Conservation (phyloP, 1,140 invertebrate genomes). For the Drosophila persimilis region DNA sequence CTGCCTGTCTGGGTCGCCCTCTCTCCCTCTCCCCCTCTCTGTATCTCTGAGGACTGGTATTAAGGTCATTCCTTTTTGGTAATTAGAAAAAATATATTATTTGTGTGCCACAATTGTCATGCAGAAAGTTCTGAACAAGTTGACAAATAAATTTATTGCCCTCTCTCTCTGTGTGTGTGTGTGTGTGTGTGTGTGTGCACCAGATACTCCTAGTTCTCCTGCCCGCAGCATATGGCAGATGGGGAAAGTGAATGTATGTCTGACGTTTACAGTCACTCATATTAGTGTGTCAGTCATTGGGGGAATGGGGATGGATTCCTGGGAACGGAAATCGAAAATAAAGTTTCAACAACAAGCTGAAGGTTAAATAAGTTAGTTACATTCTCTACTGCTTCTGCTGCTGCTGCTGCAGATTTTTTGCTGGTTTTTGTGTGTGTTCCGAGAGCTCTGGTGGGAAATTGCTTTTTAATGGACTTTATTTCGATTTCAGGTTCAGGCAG, state of each 20-base stretch:
- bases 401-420: background rate
- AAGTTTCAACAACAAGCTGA: slow-evolving; percentile 48
- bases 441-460: slow-evolving; percentile 40
- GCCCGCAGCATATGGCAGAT: too few relatives aligned
- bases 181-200: background rate
- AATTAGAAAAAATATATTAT: slow-evolving; percentile 45
- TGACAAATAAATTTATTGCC: slow-evolving; percentile 48
- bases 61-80: slow-evolving; percentile 32
- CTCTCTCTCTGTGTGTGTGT: background rate
- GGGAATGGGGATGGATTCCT: slow-evolving; percentile 3
- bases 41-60: slow-evolving; percentile 18
- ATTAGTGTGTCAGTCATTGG: slow-evolving; percentile 31
- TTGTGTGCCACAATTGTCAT: slow-evolving; percentile 31
- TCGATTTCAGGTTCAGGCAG: slow-evolving; percentile 21
- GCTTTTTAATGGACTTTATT: slow-evolving; percentile 58
- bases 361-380: slow-evolving; percentile 43
- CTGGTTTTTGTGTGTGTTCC: slow-evolving; percentile 15
- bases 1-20: slow-evolving; percentile 14
- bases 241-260: slow-evolving; percentile 45
- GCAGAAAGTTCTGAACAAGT: slow-evolving; percentile 35
- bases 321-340: slow-evolving; percentile 55
- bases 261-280: slow-evolving; percentile 39
- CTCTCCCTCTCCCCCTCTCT: background rate
- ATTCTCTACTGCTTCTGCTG: slow-evolving; percentile 13
- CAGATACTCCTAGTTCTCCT: too few relatives aligned